These are phyloP conservation scores for Sturnira hondurensis DNA, from an alignment of 2,113 vertebrate species.

Conservation along the genomic window DNA sequence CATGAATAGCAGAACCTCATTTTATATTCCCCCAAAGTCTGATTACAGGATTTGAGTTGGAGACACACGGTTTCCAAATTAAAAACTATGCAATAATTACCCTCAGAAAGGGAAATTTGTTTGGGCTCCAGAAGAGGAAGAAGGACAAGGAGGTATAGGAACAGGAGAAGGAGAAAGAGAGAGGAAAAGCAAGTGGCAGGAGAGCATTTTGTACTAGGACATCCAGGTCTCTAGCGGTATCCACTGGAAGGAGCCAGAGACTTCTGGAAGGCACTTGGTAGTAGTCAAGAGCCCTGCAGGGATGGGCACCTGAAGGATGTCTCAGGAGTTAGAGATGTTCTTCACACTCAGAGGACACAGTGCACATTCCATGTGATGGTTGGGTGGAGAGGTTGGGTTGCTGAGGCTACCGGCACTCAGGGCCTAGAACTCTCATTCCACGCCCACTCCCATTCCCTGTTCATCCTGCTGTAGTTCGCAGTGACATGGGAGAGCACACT, in stretches of 20 bases:
- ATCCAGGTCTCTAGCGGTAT: neutral
- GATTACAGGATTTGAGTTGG: neutral
- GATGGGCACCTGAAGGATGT: neutral
- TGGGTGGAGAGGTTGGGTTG: fast-evolving
- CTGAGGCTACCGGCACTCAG: neutral
- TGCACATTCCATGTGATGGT: fast-evolving
- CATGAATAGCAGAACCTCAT: neutral
- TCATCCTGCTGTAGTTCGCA: neutral
- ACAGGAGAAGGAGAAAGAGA: no score
- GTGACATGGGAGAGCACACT: neutral
- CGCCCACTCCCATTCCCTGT: fast-evolving
- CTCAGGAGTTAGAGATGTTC: neutral
- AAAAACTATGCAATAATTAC: neutral
- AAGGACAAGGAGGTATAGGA: fast-evolving
- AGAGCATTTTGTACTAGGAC: neutral
- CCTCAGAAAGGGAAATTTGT: neutral
- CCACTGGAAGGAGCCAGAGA: neutral
- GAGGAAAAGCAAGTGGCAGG: neutral
- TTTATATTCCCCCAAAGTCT: neutral
- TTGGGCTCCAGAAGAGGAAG: neutral
- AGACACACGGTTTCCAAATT: neutral
- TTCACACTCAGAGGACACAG: fast-evolving
- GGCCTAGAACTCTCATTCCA: neutral
- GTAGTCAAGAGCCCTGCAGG: fast-evolving
- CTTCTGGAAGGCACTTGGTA: no score